Percentiles rank a stretch among this genome's conserved stretches.
Conservation (phyloP, 2,797 vertebrate genomes). For the Pipistrellus pygmaeus region DNA sequence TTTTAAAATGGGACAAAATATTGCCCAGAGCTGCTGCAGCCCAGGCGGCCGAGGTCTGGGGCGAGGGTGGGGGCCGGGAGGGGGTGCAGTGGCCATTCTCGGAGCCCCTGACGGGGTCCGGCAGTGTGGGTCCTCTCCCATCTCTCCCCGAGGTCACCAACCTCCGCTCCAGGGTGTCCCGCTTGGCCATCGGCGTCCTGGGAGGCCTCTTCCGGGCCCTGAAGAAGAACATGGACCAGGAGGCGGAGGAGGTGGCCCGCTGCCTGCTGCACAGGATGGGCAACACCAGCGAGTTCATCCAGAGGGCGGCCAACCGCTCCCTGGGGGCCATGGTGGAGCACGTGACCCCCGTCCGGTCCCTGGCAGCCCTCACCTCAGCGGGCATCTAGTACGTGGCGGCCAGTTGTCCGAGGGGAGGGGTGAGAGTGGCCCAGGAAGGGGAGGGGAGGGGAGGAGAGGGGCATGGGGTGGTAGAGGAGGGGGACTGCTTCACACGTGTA, state of each 20-base stretch:
- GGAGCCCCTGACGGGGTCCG: not conserved
- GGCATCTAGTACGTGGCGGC: constrained; percentile 82
- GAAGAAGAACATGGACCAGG: constrained; percentile 86
- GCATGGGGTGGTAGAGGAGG: not conserved
- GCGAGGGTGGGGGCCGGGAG: accelerated
- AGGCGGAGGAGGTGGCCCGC: constrained; percentile 80
- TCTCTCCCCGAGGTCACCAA: constrained; percentile 85
- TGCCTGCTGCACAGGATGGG: constrained; percentile 85
- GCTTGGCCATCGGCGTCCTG: constrained; percentile 83
- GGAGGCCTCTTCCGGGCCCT: constrained; percentile 83
- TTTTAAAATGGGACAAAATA: not conserved
- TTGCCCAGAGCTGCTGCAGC: not conserved
- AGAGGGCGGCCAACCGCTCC: constrained; percentile 78
- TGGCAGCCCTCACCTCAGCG: constrained; percentile 79
- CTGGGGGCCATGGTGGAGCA: constrained; percentile 84
- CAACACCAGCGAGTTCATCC: constrained; percentile 86
- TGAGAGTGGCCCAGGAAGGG: too few relatives aligned
- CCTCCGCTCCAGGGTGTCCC: constrained; percentile 85
- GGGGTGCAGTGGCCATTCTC: not conserved
- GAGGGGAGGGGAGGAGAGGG: not conserved
- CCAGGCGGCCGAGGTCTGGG: not conserved
- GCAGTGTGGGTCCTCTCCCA: not conserved
- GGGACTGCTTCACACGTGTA: not conserved
- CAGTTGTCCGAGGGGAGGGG: not conserved
- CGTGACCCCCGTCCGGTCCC: constrained; percentile 79